phyloP scores from a whole-genome alignment of 2,888 invertebrate genomes.

The Eudasyphora cyanicolor region DNA sequence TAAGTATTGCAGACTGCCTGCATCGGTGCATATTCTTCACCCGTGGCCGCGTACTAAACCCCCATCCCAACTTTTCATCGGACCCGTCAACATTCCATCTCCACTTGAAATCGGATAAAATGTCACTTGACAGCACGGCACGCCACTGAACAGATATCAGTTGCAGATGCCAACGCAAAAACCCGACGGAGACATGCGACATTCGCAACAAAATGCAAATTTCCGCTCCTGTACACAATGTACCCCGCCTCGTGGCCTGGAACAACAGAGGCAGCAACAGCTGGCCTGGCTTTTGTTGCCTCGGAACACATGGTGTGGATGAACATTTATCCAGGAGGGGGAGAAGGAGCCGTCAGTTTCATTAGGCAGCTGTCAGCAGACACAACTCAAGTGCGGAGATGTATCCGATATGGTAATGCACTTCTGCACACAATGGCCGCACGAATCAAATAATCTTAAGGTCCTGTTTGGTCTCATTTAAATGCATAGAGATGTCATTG shows the following conservation, averaged over 20 bases:
- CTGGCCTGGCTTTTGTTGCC: neutral
- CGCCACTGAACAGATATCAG: constrained; percentile 56
- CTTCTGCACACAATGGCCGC: neutral
- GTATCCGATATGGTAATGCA: constrained; percentile 18
- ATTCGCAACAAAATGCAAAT: constrained; percentile 60
- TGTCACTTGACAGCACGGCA: constrained; percentile 60
- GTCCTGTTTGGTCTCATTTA: neutral
- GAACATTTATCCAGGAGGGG: neutral
- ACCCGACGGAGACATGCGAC: constrained; percentile 52
- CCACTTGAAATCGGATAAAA: constrained; percentile 61
- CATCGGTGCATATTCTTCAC: constrained; percentile 33
- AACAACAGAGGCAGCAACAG: neutral
- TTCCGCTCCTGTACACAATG: constrained; percentile 13
- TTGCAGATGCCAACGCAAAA: constrained; percentile 53
- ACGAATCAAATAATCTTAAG: constrained; percentile 6
- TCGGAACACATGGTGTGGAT: neutral
- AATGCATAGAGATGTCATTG: constrained; percentile 27
- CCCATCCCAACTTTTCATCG: neutral
- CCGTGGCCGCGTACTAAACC: neutral
- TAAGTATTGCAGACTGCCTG: constrained; percentile 50
- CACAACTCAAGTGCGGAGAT: neutral
- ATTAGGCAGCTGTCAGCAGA: constrained; percentile 43
- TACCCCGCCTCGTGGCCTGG: neutral
- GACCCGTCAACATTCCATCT: neutral
- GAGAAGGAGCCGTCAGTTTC: neutral